Evolutionary conservation across 2,797 vertebrate genomes (phyloP), one percentile per base, ranked within the genome.

Genomic region (Hydrolagus colliei): DNA sequence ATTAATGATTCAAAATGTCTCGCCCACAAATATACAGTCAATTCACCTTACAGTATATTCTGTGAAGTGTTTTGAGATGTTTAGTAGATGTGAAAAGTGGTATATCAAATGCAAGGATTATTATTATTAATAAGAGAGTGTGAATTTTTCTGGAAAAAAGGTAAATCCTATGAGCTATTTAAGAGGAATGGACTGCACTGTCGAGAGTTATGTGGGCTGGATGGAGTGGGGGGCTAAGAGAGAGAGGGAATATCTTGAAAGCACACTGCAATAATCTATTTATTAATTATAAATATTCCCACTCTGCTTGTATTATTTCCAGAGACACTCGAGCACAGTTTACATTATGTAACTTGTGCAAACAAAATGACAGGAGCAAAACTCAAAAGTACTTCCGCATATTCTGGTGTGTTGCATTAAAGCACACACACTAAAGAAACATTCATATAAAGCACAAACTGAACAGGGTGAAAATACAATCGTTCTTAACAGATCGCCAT

Each of bases 221-320:
- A 87, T 87, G 87, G 75, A 91, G 91, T 91, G 87, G 89, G 88
- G 90, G 90, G 88, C 90, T 89, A n/a, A n/a, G 9, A 20, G 16
- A 11, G 68, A 71, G 41, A 68, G 32, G 1, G 68, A 41, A 80
- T 67, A 18, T n/a, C 68, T 65, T 84, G 32, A 84, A 52, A 12
- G 32, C 8, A 20, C 65, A 27, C 41, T 52, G 61, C 18, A 7
- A 20, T n/a, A 72, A 35, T 74, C 4, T 35, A 35, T 14, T 74
- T 74, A 35, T 74, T 32, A 74, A 35, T 20, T 61, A 9, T 5
- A 77, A 77, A 10, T 61, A 77, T 6, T 67, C 10, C 59, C 65
- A 71, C 4, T 13, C 65, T 52, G 71, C 67, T 13, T 35, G 18
- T 76, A 76, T 76, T 52, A 76, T 76, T 76, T 76, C 41, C 41